These are phyloP conservation scores for Theonella swinhoei DNA, from an alignment of 37 sponge, comb jelly and placozoan genomes.

Conservation along the genomic window DNA sequence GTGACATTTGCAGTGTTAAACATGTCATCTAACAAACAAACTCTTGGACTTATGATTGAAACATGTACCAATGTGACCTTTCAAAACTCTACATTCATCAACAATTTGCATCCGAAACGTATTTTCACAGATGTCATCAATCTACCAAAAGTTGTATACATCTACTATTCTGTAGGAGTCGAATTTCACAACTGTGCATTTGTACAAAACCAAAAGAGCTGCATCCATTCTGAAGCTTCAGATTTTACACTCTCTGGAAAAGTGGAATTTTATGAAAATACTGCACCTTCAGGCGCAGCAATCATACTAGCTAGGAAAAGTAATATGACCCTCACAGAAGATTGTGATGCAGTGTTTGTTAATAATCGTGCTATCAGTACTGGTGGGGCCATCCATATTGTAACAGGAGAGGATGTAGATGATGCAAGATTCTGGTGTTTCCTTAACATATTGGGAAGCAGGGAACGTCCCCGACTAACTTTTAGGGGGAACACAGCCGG, in stretches of 20 bases:
- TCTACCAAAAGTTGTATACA: background rate
- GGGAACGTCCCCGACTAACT: background rate
- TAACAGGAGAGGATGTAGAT: background rate
- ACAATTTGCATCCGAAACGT: background rate
- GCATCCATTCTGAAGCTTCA: background rate
- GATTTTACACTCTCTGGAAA: background rate
- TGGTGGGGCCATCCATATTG: background rate
- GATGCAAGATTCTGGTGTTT: background rate
- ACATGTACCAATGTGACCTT: background rate
- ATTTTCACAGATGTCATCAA: background rate
- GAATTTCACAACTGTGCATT: background rate
- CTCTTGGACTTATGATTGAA: too few relatives aligned
- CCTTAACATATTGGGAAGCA: background rate
- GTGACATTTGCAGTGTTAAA: too few relatives aligned
- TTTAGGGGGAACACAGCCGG: background rate
- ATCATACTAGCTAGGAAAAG: background rate
- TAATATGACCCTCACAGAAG: background rate
- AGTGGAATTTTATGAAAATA: background rate
- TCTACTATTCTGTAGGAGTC: background rate
- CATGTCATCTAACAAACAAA: too few relatives aligned
- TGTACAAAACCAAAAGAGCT: background rate
- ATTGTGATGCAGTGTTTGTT: background rate
- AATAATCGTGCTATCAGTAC: background rate
- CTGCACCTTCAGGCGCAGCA: background rate
- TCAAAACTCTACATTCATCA: background rate